Base-by-base conservation (phyloP, 2,797 vertebrate genomes). In the Trachops cirrhosus region DNA sequence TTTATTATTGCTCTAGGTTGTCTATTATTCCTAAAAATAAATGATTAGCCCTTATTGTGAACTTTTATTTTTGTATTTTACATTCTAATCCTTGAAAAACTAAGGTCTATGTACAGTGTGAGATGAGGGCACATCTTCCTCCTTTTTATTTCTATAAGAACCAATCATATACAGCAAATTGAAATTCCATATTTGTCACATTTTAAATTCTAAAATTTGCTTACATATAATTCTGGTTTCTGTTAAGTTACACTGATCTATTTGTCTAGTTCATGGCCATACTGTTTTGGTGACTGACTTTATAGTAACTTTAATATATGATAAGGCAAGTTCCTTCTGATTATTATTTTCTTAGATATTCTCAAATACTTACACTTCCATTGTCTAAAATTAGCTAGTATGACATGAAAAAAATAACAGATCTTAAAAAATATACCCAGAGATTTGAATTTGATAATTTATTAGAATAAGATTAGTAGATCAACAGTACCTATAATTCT, bases 51-150 rank as follows among this genome's bases (percentile, higher is more conserved):
- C 41, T 64, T 54, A 14, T 29, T 78, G 10, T 46, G 46, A 86
- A 67, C 24, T 70, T 78, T 48, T 22, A 52, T 41, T 83, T 90
- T 87, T 70, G 5, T 37, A 41, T 62, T 88, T 95, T 79, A 22
- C n/a, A 50, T 62, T 48, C 6, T 52, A 9, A 26, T 82, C 39
- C n/a, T 48, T 73, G 5, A 86, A 46, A 78, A 70, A 39, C 37
- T 44, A n/a, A 50, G 34, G 2, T 70, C 6, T 21, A 5, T 8
- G 2, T 21, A 1, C 37, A 62, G 29, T 50, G 32, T 29, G 11
- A 91, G 57, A 10, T 2, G 4, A n/a, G 18, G 8, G 9, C 22
- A 14, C 34, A 2, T 6, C 54, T 89, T 50, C 15, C 9, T 29
- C 6, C 1, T 5, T 82, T 87, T 67, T 12, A 0, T 62, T 26